These are phyloP conservation scores for Agrochola macilenta DNA, from an alignment of 2,888 invertebrate genomes.

Conservation along the genomic window DNA sequence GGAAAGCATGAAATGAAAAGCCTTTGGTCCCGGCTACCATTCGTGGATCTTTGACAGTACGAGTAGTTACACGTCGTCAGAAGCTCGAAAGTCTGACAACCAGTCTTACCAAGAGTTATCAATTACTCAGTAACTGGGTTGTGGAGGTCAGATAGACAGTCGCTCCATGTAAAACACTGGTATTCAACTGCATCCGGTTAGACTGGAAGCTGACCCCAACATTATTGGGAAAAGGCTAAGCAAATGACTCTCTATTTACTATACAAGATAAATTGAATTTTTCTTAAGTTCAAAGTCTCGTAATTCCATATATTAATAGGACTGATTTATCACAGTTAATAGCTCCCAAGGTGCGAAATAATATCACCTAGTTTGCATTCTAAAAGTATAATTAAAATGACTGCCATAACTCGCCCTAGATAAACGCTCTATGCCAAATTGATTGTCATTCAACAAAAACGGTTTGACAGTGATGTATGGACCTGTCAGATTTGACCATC, in stretches of 20 bases:
- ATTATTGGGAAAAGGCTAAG: no score
- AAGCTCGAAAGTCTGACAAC: no score
- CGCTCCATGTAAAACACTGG: no score
- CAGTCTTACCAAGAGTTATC: no score
- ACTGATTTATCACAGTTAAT: conserved; percentile 22
- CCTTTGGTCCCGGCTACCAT: no score
- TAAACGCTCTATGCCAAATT: conserved; percentile 35
- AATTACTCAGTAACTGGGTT: no score
- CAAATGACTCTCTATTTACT: neutral
- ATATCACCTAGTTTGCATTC: conserved; percentile 38
- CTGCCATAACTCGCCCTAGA: conserved; percentile 13
- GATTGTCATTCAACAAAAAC: conserved; percentile 38
- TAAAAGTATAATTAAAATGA: conserved; percentile 36
- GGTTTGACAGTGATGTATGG: conserved; percentile 41
- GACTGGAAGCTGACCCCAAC: no score
- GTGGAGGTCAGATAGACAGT: no score
- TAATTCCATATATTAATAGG: conserved; percentile 20
- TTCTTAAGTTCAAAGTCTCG: conserved; percentile 11
- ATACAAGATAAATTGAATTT: neutral
- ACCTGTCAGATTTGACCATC: conserved; percentile 14
- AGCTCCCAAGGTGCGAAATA: conserved; percentile 30
- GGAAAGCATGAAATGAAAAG: no score
- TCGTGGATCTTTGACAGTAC: no score
- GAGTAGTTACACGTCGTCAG: no score
- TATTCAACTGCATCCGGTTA: no score